These are phyloP conservation scores for Heliconius ethilla DNA, from an alignment of 2,888 invertebrate genomes.

Conservation along the genomic window DNA sequence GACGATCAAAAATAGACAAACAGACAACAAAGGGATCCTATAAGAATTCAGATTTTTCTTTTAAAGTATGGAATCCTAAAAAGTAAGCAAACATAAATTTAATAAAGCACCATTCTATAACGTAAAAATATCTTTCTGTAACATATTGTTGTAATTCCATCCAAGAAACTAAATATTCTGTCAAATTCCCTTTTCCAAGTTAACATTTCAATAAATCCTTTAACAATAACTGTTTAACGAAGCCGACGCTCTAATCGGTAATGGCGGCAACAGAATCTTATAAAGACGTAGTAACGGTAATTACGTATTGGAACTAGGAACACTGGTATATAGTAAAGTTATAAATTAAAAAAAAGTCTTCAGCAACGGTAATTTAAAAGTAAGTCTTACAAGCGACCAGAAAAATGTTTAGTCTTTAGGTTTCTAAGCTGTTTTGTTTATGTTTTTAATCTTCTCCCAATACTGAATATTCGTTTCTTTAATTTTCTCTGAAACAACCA, in stretches of 20 bases:
- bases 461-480: no score
- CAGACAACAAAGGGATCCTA: no score
- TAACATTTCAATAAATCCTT: conserved; percentile 1
- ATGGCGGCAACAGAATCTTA: background rate
- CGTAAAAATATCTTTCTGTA: background rate
- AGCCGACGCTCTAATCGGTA: background rate
- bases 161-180: background rate
- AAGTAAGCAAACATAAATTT: no score
- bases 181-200: background rate
- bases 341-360: background rate
- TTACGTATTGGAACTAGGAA: conserved; percentile 8
- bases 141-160: background rate
- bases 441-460: no score
- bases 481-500: no score
- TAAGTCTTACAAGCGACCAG: no score
- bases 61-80: no score
- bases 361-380: background rate
- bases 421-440: no score
- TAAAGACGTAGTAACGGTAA: background rate
- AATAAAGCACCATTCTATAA: background rate
- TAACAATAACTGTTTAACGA: conserved; percentile 16
- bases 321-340: background rate
- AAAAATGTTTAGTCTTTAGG: no score
- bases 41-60: no score
- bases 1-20: background rate